Evolutionary conservation across 2,113 vertebrate genomes (phyloP), one percentile per base, ranked within the genome.

Genomic region (Chinchilla lanigera): DNA sequence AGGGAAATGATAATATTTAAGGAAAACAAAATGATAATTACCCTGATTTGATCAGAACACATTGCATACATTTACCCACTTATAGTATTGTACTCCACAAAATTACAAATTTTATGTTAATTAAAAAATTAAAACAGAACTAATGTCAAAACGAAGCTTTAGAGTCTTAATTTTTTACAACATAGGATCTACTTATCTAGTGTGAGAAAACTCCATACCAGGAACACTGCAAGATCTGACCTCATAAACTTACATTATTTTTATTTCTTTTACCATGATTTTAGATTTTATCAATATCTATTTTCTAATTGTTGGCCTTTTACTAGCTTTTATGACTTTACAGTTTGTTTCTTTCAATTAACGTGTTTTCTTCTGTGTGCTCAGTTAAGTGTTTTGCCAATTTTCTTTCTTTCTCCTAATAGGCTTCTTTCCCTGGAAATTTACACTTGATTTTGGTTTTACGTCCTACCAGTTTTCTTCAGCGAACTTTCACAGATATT

Each of bases 391-490:
- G 54, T 92, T 90, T 78, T 84, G 33, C 65, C 50, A 47, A 35
- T 52, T 84, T 77, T 90, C 19, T 97, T 92, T 93, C 4, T 35
- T n/a, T 47, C 80, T 97, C 92, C 52, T 69, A 90, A 71, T 85
- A 99, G 99, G 99, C 98, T 0, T 99, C 99, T 84, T 99, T 99
- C 97, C 99, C 99, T 4, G 99, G 99, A 86, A 99, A 99, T 93
- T 99, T 99, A 97, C 99, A 99, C 97, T 97, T 99, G 96, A 99
- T 99, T 87, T 98, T 99, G 98, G 99, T 99, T 82, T 99, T 99
- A 33, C 99, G 99, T 73, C 99, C 99, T 95, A 99, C 99, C 26
- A 99, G 99, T 44, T 99, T 99, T 98, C 99, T 99, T 98, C 99
- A 99, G 92, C 99, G 99, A 93, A 99, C 99, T 60, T 99, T 99